Evolutionary conservation across 2,888 invertebrate genomes (phyloP).

Genomic region (Amblyjoppa fuscipennis): DNA sequence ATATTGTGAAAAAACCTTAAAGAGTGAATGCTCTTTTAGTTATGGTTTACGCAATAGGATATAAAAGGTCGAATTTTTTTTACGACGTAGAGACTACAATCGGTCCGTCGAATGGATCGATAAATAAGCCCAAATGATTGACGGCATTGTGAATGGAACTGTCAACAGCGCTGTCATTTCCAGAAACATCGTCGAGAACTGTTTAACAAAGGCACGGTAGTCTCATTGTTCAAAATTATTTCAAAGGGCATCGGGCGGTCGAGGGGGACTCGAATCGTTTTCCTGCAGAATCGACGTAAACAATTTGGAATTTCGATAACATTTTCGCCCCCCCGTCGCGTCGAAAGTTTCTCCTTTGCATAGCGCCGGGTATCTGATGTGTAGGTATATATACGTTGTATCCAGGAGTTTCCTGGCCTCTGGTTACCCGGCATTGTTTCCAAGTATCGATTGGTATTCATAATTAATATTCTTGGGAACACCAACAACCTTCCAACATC

Average conservation of each 20-base stretch:
- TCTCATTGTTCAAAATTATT: not conserved
- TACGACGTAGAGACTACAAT: not conserved
- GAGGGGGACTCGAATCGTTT: slow-evolving; percentile 1
- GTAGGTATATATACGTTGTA: not conserved
- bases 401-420: slow-evolving; percentile 11
- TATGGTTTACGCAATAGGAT: not conserved
- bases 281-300: slow-evolving; percentile 16
- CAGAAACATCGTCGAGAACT: not conserved
- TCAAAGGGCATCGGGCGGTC: not conserved
- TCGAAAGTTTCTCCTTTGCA: slow-evolving; percentile 22
- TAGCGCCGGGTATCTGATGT: not conserved
- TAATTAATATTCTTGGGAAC: slow-evolving; percentile 35
- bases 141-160: not conserved
- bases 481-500: not conserved
- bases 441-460: not conserved
- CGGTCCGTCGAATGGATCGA: not conserved
- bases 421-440: slow-evolving; percentile 17
- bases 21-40: not conserved
- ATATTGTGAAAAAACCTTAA: not conserved
- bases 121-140: not conserved
- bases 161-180: not conserved
- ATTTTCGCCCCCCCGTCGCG: not conserved
- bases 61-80: not conserved
- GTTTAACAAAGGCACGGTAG: not conserved
- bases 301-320: slow-evolving; percentile 25